Evolutionary conservation across 2,113 vertebrate species (phyloP).

Genomic region (Mesoclemmys tuberculata): DNA sequence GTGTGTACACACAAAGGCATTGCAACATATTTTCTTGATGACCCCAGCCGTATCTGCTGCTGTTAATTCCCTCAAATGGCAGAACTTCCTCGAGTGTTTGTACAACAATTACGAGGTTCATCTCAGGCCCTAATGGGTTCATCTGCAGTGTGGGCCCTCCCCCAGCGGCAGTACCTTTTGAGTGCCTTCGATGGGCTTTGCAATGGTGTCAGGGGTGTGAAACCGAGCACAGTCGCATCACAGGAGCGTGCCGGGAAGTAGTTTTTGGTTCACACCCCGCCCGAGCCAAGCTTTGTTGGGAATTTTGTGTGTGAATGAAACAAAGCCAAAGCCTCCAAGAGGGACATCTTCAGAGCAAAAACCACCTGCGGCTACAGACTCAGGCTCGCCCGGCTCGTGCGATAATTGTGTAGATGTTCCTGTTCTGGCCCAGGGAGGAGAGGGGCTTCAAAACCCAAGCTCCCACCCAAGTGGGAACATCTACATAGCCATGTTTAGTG

Average conservation of each 20-base stretch:
- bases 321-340: background rate
- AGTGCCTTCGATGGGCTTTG: conserved; percentile 45
- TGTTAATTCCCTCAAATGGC: background rate
- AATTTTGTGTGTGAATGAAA: background rate
- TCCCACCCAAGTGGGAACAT: too few relatives aligned
- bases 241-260: background rate
- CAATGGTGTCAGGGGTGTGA: background rate
- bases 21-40: background rate
- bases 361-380: too few relatives aligned
- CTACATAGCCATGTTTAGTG: too few relatives aligned
- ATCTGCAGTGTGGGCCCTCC: background rate
- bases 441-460: too few relatives aligned
- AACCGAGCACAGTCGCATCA: background rate
- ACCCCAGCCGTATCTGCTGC: background rate
- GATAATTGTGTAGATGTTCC: too few relatives aligned
- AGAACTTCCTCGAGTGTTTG: background rate
- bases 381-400: too few relatives aligned
- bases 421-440: too few relatives aligned
- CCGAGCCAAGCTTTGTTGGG: background rate
- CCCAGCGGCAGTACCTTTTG: conserved; percentile 28
- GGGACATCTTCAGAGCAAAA: too few relatives aligned
- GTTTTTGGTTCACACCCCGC: background rate
- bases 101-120: conserved; percentile 13
- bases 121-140: background rate
- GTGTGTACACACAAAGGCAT: background rate